These are phyloP conservation scores for Oreonectes daqikongensis DNA, from an alignment of 2,797 vertebrate genomes.

Conservation along the genomic window DNA sequence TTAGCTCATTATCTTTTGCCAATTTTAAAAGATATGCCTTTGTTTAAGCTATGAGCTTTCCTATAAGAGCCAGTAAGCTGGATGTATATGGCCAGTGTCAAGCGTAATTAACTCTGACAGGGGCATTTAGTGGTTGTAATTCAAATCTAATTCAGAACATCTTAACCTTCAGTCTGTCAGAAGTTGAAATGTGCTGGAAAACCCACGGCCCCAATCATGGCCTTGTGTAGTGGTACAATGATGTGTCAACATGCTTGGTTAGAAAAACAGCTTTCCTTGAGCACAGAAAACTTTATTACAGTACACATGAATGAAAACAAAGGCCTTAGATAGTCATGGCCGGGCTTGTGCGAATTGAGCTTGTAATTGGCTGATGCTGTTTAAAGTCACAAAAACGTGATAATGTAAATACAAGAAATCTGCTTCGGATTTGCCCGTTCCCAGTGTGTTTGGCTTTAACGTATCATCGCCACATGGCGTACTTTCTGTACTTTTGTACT, in stretches of 20 bases:
- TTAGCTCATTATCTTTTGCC: constrained; percentile 89
- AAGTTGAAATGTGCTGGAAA: constrained; percentile 89
- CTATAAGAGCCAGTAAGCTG: constrained; percentile 82
- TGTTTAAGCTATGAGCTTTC: constrained; percentile 85
- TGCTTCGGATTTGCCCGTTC: constrained; percentile 69
- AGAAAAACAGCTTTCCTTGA: constrained; percentile 87
- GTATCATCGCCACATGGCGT: constrained; percentile 48
- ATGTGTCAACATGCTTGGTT: constrained; percentile 91
- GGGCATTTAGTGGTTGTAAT: constrained; percentile 99
- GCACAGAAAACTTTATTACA: constrained; percentile 87
- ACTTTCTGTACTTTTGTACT: constrained; percentile 55
- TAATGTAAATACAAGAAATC: constrained; percentile 67
- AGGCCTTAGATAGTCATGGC: constrained; percentile 49
- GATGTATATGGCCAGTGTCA: constrained; percentile 93
- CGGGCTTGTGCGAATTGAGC: constrained; percentile 58
- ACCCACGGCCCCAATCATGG: constrained; percentile 82
- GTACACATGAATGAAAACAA: constrained; percentile 67
- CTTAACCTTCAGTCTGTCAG: constrained; percentile 99
- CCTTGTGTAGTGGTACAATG: constrained; percentile 89
- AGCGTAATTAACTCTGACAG: constrained; percentile 96
- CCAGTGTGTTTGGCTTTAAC: constrained; percentile 66
- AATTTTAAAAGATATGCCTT: constrained; percentile 87
- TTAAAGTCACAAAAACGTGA: constrained; percentile 62
- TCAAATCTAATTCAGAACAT: constrained; percentile 99
- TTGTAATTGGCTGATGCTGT: constrained; percentile 64